These are phyloP conservation scores for Numenius arquata DNA, from an alignment of 2,113 vertebrate species.

Conservation along the genomic window DNA sequence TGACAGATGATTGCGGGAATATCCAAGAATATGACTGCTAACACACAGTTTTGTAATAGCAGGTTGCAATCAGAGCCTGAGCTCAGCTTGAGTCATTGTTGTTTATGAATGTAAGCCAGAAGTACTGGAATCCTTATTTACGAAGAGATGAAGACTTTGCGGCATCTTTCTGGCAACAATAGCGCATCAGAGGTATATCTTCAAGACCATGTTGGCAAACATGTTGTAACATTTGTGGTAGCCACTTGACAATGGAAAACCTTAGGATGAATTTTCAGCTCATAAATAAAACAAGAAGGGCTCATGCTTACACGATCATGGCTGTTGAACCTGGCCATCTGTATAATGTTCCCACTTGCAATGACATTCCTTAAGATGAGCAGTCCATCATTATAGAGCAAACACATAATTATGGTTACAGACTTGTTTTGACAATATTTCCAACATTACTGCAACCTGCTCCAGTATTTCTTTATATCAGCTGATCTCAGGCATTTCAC, in stretches of 20 bases:
- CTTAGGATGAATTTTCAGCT: conserved; percentile 72
- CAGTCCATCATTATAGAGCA: conserved; percentile 42
- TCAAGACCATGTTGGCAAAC: conserved; percentile 51
- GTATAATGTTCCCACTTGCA: conserved; percentile 69
- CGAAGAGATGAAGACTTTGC: conserved; percentile 56
- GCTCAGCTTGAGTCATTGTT: conserved; percentile 51
- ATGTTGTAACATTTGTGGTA: conserved; percentile 69
- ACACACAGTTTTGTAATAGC: conserved; percentile 19
- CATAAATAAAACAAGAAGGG: conserved; percentile 74
- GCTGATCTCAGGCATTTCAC: not conserved
- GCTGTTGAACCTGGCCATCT: conserved; percentile 61
- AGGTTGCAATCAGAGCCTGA: conserved; percentile 36
- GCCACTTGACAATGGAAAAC: conserved; percentile 66
- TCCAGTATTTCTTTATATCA: conserved; percentile 22
- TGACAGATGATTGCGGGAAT: conserved; percentile 31
- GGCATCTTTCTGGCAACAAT: conserved; percentile 53
- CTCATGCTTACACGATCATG: conserved; percentile 49
- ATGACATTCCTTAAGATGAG: conserved; percentile 56
- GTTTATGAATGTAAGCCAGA: conserved; percentile 59
- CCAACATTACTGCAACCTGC: conserved; percentile 41
- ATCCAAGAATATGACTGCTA: conserved; percentile 54
- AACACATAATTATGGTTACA: conserved; percentile 64
- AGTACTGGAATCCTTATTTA: conserved; percentile 41
- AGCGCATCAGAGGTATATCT: conserved; percentile 31
- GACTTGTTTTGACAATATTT: conserved; percentile 50